Conservation (phyloP, 2,113 vertebrate species). For the Meriones unguiculatus region DNA sequence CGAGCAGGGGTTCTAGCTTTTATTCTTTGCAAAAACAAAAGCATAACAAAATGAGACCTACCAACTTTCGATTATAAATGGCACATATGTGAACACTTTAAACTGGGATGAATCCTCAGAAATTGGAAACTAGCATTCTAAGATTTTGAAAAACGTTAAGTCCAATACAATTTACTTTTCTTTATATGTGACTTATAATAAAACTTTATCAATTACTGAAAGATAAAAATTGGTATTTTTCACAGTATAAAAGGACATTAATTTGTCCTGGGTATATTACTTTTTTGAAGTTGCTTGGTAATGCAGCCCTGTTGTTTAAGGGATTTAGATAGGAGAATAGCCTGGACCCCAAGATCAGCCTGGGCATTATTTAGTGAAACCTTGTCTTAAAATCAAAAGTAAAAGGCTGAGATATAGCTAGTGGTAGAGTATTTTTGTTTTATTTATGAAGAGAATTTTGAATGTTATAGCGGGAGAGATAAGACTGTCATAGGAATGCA, state of each 20-base stretch:
- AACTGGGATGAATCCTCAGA: background rate
- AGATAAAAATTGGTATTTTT: background rate
- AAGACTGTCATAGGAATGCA: background rate
- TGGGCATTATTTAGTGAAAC: background rate
- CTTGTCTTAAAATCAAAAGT: background rate
- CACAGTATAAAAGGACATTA: background rate
- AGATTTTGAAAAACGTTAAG: background rate
- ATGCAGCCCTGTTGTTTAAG: background rate
- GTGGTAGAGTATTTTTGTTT: background rate
- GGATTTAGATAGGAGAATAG: background rate
- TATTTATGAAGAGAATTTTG: background rate
- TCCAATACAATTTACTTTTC: background rate
- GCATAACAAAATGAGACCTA: background rate
- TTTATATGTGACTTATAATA: background rate
- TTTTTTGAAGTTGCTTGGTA: background rate
- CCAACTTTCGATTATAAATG: background rate
- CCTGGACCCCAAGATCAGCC: background rate
- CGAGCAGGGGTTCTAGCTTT: background rate
- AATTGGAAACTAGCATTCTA: background rate
- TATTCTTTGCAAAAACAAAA: background rate
- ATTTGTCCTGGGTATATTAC: background rate
- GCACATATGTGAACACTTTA: background rate
- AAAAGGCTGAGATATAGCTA: background rate
- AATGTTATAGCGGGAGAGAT: background rate
- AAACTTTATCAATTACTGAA: background rate